These are phyloP conservation scores for Galeruca laticollis DNA, from an alignment of 2,888 invertebrate species.

Conservation along the genomic window DNA sequence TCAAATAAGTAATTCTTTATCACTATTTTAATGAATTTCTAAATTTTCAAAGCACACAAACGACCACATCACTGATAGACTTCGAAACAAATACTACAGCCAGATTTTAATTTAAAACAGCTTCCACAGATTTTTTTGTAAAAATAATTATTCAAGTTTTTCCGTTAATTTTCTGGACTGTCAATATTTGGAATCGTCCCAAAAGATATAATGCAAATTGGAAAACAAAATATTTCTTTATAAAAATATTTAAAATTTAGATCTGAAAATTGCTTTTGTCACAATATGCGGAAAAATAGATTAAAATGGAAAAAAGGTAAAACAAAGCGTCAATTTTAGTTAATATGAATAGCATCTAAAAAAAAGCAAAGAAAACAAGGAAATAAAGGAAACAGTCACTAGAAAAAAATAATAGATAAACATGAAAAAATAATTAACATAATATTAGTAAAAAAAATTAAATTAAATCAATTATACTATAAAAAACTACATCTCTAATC, in stretches of 20 bases:
- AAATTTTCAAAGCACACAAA: too few species aligned
- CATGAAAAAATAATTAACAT: too few species aligned
- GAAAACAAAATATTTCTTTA: background rate
- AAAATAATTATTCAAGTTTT: slow-evolving; percentile 2
- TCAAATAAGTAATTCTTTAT: too few species aligned
- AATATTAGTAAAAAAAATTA: too few species aligned
- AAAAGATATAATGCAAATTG: background rate
- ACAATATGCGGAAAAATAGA: too few species aligned
- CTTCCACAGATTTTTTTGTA: background rate
- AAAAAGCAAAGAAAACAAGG: too few species aligned
- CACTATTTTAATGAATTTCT: too few species aligned
- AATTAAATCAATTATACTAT: too few species aligned
- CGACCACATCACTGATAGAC: background rate
- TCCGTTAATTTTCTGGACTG: slow-evolving; percentile 12
- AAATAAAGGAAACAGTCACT: background rate
- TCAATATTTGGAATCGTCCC: slow-evolving; percentile 6
- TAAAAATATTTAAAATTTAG: background rate
- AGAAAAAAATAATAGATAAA: background rate
- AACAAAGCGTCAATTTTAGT: too few species aligned
- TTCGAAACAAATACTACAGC: background rate
- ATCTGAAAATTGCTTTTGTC: background rate
- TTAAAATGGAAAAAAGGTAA: too few species aligned
- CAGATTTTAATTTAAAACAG: slow-evolving; percentile 2
- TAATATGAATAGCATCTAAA: too few species aligned
- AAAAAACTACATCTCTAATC: too few species aligned